These are phyloP conservation scores for Dasypus novemcinctus DNA, from an alignment of 2,113 vertebrate species.

Conservation along the genomic window DNA sequence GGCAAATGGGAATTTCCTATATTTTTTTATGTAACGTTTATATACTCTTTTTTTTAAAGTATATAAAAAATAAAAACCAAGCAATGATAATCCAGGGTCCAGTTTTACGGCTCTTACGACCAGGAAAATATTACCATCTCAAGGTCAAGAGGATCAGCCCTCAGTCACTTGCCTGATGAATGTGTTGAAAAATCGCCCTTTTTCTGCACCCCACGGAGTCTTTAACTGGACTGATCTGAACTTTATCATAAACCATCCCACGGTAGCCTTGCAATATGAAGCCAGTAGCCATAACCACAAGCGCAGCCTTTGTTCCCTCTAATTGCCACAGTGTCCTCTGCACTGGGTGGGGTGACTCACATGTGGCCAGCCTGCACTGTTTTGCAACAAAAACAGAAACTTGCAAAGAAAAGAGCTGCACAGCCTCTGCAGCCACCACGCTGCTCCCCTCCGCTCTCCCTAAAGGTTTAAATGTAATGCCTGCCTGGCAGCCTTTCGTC, in stretches of 20 bases:
- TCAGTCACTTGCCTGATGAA: not conserved
- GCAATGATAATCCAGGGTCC: not conserved
- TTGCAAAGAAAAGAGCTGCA: slow-evolving; percentile 46
- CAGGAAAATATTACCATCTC: not conserved
- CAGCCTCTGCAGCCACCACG: slow-evolving; percentile 37
- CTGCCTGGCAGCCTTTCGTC: not conserved
- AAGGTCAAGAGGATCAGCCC: not conserved
- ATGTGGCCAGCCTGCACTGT: not conserved
- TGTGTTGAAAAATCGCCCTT: not conserved
- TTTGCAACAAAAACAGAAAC: not conserved
- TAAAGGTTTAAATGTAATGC: slow-evolving; percentile 1
- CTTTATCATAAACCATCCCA: not conserved
- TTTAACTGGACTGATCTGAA: not conserved
- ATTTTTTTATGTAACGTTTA: no score
- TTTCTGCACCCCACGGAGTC: not conserved
- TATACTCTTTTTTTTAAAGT: no score
- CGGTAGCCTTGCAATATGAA: not conserved
- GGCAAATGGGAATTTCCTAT: no score
- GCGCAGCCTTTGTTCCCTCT: not conserved
- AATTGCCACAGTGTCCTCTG: not conserved
- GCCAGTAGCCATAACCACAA: not conserved
- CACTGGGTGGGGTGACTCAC: not conserved
- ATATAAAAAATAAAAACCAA: not conserved
- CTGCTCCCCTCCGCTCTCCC: slow-evolving; percentile 33
- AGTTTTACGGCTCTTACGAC: not conserved